Conservation (phyloP, 2,113 vertebrate genomes). For the Amazona vittata region DNA sequence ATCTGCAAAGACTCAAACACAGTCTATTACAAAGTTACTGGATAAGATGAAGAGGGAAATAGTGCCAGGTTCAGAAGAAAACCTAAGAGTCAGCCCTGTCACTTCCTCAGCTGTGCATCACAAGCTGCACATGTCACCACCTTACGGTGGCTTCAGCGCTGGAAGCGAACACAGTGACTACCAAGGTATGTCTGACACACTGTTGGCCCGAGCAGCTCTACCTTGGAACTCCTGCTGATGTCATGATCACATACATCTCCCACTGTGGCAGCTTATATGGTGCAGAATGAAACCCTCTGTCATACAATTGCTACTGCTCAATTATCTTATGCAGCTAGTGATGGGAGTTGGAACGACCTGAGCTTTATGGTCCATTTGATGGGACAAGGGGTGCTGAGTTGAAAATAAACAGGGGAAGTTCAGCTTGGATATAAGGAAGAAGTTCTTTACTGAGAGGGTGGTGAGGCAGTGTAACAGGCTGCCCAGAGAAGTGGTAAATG, state of each 20-base stretch:
- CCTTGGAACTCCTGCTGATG: neutral
- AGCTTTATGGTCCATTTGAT: neutral
- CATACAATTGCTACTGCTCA: neutral
- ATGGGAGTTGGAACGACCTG: neutral
- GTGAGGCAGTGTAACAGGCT: neutral
- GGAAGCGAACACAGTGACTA: neutral
- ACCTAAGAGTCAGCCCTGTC: neutral
- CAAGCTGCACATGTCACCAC: neutral
- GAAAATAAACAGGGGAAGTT: neutral
- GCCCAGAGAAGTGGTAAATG: neutral
- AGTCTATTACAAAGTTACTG: neutral
- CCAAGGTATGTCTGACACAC: rapidly evolving
- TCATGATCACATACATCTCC: neutral
- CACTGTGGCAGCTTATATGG: rapidly evolving
- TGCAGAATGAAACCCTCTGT: neutral
- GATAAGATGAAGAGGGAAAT: neutral
- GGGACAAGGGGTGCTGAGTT: neutral
- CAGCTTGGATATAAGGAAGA: neutral
- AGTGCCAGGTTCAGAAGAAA: neutral
- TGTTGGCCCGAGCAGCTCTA: neutral
- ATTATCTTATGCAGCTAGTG: neutral
- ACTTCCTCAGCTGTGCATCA: neutral
- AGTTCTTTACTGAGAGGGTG: neutral
- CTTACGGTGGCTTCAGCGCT: neutral
- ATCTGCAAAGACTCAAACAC: neutral